phyloP scores from a whole-genome alignment of 2,888 invertebrate genomes.

The Sminthurides aquaticus region DNA sequence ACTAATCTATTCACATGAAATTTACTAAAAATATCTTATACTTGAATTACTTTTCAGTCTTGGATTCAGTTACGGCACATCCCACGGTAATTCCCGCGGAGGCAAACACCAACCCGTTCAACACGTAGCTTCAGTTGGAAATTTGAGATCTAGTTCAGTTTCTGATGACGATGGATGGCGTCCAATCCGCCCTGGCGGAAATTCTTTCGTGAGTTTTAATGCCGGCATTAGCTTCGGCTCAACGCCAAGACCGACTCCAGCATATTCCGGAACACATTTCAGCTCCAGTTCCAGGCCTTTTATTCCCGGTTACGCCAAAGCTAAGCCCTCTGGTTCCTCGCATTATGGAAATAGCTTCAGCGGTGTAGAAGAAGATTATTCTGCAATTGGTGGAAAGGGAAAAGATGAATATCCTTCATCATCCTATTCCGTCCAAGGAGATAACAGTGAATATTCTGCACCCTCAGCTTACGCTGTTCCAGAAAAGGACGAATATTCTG shows the following conservation, averaged over 20 bases:
- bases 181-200: constrained; percentile 11
- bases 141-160: not conserved
- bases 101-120: not conserved
- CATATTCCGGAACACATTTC: constrained; percentile 19
- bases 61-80: constrained; percentile 26
- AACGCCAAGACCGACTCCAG: constrained; percentile 16
- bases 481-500: not conserved
- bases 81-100: not conserved
- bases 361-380: not conserved
- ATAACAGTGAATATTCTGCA: not conserved
- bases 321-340: constrained; percentile 4
- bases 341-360: not conserved
- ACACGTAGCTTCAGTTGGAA: not conserved
- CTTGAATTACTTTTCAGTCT: constrained; percentile 18
- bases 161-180: constrained; percentile 11
- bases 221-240: constrained; percentile 25
- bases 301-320: not conserved
- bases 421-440: not conserved
- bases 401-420: not conserved
- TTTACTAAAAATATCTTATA: too few species aligned
- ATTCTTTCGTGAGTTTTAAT: constrained; percentile 26
- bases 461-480: not conserved
- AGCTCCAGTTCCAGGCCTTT: constrained; percentile 21
- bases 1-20: too few species aligned
- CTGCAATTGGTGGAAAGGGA: not conserved